Conservation (phyloP, 1,140 invertebrate genomes). For the Bombus superbus region DNA sequence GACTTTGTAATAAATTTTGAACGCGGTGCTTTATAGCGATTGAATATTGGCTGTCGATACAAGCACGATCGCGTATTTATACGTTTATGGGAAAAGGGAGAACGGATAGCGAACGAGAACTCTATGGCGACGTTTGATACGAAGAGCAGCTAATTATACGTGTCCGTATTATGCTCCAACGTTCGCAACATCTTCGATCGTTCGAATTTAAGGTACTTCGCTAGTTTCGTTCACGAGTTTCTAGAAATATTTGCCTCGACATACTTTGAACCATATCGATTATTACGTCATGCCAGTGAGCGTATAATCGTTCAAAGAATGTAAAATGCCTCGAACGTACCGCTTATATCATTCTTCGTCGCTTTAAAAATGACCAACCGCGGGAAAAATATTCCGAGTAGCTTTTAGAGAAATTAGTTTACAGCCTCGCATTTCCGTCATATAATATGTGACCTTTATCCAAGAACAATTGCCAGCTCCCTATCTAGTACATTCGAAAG, state of each 20-base stretch:
- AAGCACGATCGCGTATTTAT: not conserved
- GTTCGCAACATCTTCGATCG: not conserved
- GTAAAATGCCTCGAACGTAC: too few relatives aligned
- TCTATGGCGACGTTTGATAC: not conserved
- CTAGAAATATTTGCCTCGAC: not conserved
- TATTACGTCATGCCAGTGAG: not conserved
- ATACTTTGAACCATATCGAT: not conserved
- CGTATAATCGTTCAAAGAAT: not conserved
- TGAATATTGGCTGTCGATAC: too few relatives aligned
- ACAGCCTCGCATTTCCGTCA: not conserved
- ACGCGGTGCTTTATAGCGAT: too few relatives aligned
- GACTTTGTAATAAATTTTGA: too few relatives aligned
- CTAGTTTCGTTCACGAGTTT: not conserved
- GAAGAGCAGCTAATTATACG: not conserved
- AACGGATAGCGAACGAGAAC: not conserved
- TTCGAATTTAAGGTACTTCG: not conserved
- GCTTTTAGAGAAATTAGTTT: not conserved
- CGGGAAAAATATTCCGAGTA: not conserved
- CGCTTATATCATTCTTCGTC: too few relatives aligned
- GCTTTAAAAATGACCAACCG: not conserved
- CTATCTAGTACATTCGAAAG: not conserved
- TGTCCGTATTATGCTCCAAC: not conserved
- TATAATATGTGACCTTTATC: not conserved
- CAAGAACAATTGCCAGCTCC: not conserved
- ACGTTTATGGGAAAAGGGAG: not conserved